Conservation (phyloP, 2,113 vertebrate genomes). For the Passer domesticus region DNA sequence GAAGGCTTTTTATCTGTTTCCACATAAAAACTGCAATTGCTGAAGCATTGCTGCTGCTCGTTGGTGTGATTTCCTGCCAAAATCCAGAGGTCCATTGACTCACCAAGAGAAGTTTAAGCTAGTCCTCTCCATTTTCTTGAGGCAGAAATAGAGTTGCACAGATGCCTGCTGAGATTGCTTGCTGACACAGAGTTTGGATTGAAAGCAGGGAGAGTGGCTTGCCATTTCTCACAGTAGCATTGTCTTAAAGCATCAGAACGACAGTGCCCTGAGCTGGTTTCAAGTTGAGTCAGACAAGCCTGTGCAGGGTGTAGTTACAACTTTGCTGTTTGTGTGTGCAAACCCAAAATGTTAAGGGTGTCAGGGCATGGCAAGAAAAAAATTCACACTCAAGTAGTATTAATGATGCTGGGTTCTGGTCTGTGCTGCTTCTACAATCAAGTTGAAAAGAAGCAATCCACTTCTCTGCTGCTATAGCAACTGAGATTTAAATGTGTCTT, state of each 20-base stretch:
- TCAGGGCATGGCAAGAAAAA: neutral
- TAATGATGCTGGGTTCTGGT: neutral
- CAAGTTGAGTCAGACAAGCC: neutral
- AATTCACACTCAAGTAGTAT: neutral
- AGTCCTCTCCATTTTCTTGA: neutral
- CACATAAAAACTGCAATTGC: neutral
- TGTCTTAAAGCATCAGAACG: neutral
- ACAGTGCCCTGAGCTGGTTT: neutral
- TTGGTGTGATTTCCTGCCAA: neutral
- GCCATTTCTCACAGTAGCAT: neutral
- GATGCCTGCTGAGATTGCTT: neutral
- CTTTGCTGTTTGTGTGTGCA: neutral
- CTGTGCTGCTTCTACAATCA: neutral
- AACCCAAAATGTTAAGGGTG: neutral
- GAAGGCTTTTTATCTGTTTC: neutral
- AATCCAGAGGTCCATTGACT: neutral
- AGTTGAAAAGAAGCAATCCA: neutral
- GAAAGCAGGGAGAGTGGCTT: neutral
- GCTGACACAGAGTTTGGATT: neutral
- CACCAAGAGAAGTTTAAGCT: neutral
- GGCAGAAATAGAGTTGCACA: neutral
- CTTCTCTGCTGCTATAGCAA: constrained; percentile 13
- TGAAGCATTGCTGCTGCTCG: neutral
- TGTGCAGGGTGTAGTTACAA: neutral
- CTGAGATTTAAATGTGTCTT: neutral